Conservation (phyloP, 2,113 vertebrate genomes). For the Zapus hudsonius region DNA sequence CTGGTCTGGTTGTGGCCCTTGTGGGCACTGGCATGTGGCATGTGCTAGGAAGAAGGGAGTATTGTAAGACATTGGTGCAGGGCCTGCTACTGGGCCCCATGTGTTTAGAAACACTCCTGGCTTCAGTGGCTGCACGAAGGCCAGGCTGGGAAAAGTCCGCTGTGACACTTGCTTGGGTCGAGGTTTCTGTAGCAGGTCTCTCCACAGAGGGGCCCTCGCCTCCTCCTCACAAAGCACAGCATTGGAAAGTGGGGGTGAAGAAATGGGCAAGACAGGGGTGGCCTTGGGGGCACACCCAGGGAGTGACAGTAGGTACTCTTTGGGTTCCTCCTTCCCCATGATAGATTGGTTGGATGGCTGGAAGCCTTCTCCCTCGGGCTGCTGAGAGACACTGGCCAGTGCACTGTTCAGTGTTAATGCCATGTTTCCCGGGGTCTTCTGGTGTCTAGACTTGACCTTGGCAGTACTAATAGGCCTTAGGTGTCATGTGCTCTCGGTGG, state of each 20-base stretch:
- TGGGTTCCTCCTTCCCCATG: too few relatives aligned
- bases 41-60: not conserved
- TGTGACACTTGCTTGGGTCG: too few relatives aligned
- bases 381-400: not conserved
- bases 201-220: not conserved
- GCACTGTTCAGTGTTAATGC: not conserved
- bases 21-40: not conserved
- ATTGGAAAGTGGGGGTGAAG: not conserved
- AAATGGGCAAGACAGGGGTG: not conserved
- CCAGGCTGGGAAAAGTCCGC: too few relatives aligned
- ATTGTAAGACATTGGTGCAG: accelerated
- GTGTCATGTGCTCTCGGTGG: accelerated
- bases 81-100: not conserved
- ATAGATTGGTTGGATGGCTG: not conserved
- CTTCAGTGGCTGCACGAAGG: too few relatives aligned
- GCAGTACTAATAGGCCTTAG: accelerated
- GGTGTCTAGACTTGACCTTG: not conserved
- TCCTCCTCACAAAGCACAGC: not conserved
- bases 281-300: not conserved
- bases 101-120: not conserved
- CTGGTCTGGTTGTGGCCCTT: not conserved
- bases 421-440: not conserved
- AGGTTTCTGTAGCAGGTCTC: not conserved
- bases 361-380: not conserved
- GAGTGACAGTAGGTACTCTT: accelerated